Base-by-base conservation (phyloP, 2,888 invertebrate species). In the Drosophila nr. fundita region DNA sequence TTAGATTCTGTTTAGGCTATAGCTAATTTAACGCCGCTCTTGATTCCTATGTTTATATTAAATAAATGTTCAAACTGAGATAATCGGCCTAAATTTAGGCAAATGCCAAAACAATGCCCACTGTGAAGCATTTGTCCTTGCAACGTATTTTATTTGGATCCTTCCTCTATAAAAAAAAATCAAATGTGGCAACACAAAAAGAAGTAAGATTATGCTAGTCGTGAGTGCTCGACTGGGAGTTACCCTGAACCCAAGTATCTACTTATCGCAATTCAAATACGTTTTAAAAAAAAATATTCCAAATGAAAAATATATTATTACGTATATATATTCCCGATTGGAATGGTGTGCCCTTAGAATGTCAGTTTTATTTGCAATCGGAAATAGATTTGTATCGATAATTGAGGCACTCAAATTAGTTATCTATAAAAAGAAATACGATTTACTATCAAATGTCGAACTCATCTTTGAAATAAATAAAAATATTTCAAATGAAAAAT, bases 131-230 rank as follows among this genome's bases (percentile, higher is more conserved):
- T 45, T 72, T 73, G 30, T 58, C 55, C 48, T 71, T 69, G 69
- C 40, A 24, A 0, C 8, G 63, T 36, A 52, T 58, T 58, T 54
- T 48, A 30, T 30, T 71, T 52, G n/a, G 4, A 49, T 49, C 60
- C 67, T 67, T 50, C 15, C 30, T n/a, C 11, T 40, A 40, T 49
- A 30, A 55, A 30, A 54, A 76, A 64, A 74, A 62, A 24, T 11
- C 34, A 59, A 64, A 58, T 50, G 40, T 65, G 15, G 32, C 63
- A n/a, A n/a, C 32, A 64, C 52, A 65, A 53, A 60, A 65, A 73
- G 73, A 64, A 65, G 68, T 48, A 60, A 62, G 4, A 74, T 63
- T 65, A 45, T 64, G 15, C 4, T 8, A 45, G 45, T 24, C 4
- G 15, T 24, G 4, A 24, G 8, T 2, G 45, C 8, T 8, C 2